Base-by-base conservation (phyloP, 2,797 vertebrate species). In the Leuciscus waleckii region DNA sequence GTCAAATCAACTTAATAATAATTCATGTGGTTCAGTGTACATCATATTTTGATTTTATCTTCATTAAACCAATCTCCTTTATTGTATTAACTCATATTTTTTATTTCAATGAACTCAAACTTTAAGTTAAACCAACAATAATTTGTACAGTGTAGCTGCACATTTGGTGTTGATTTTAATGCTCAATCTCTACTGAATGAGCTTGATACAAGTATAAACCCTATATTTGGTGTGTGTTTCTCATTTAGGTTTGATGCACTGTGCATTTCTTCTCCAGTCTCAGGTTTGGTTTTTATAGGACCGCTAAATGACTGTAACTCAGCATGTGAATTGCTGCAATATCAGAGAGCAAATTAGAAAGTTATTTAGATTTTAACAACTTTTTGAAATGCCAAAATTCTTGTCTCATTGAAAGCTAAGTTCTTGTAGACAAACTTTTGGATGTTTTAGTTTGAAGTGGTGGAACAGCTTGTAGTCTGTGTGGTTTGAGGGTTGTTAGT, bases 401-500 rank as follows among this genome's bases (percentile, higher is more conserved):
- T 16, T 58, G n/a, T 35, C 69, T 37, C 78, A 46, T 26, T 26
- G n/a, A 61, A 26, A 32, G 61, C 58, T 32, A 41, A 41, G 39
- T 21, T 23, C 17, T 26, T 46, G 39, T 21, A 79, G n/a, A 14
- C 80, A 61, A 32, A 32, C 35, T 16, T 46, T 43, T 29, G 7
- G n/a, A 21, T 61, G 58, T 51, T 26, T 19, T 23, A 29, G 29
- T 67, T 51, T 70, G 49, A 70, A 81, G 65, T 70, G 46, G 67
- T 56, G 5, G 49, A 69, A 65, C 43, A 69, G 37, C 49, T 51
- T 76, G 85, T 83, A 29, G 74, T 74, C 49, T 8, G 51, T 87
- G 81, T 87, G 82, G 67, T 82, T 69, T 86, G 87, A 87, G 85
- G 77, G 77, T 88, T 84, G 89, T 88, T 87, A 85, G 83, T 74